Evolutionary conservation across 1,140 invertebrate species (phyloP), one percentile per base, ranked within the genome.

Genomic region (Drosophila gunungcola): DNA sequence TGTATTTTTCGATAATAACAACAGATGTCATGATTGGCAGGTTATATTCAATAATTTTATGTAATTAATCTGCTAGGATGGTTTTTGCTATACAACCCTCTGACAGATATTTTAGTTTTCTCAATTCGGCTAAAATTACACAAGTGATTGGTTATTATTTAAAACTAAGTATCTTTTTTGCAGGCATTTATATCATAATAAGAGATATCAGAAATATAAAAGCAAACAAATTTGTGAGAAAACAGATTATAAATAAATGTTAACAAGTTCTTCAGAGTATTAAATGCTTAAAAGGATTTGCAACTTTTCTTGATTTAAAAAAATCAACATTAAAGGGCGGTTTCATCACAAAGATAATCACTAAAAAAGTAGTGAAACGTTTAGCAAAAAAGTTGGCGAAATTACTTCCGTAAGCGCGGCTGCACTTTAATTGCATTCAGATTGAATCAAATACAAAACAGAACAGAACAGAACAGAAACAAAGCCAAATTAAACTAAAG

Each of bases 341-440:
- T 34, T 3, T 9, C 21, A 46, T 7, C 16, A 4, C 4, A 36
- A 27, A 36, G 29, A 64, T 64, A 43, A 68, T 64, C 64, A 21
- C 34, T 64, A 63, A 36, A 64, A 51, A 29, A 16, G 36, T 34
- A 11, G 10, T 11, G 16, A 63, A 34, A 39, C 21, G 21, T 0
- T 25, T 54, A 57, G 32, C 27, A 58, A 41, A 3, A 36, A 16
- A 58, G 25, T 41, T 36, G 1, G 32, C 25, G 4, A 57, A 58
- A 67, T 39, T 2, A 9, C 29, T 63, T 57, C 60, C 38, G 69
- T 67, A 49, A 70, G 43, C 36, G 65, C 29, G 43, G 64, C 7
- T 42, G 48, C 38, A 53, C 32, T 74, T 74, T 74, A 74, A 74
- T 74, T 74, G 72, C 73, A 75, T 75, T 46, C 72, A 34, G 53